Evolutionary conservation across 2,113 vertebrate genomes (phyloP).

Genomic region (Paracanthobrama guichenoti): DNA sequence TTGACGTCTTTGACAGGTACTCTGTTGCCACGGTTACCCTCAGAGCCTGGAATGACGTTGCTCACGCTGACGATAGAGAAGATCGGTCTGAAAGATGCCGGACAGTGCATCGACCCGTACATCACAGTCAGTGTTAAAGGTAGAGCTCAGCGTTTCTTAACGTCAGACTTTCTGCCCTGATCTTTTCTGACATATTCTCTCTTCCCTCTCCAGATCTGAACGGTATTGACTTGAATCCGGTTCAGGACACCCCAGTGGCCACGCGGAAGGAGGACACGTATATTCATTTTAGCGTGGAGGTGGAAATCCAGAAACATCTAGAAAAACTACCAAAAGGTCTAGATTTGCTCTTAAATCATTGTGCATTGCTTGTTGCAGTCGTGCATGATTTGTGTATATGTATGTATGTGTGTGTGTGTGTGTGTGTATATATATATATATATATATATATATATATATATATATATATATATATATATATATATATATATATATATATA

Average conservation of each 20-base stretch:
- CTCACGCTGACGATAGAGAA: constrained; percentile 96
- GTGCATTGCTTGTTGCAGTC: neutral
- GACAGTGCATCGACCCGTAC: constrained; percentile 97
- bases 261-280: constrained; percentile 93
- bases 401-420: too few relatives aligned
- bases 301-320: constrained; percentile 96
- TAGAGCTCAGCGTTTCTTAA: constrained; percentile 56
- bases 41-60: constrained; percentile 93
- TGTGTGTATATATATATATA: too few relatives aligned
- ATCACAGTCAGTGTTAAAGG: constrained; percentile 96
- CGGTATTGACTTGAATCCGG: constrained; percentile 90
- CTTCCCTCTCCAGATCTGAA: constrained; percentile 82
- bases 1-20: constrained; percentile 78
- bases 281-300: constrained; percentile 92
- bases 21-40: constrained; percentile 92
- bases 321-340: constrained; percentile 97
- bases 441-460: too few relatives aligned
- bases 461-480: too few relatives aligned
- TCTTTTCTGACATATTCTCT: too few relatives aligned
- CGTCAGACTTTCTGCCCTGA: neutral
- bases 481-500: too few relatives aligned
- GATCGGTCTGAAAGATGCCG: constrained; percentile 96
- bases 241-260: constrained; percentile 95
- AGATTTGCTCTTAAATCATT: neutral
- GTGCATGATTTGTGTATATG: neutral